Conservation (phyloP, 1,140 invertebrate species). For the Zaprionus africanus region DNA sequence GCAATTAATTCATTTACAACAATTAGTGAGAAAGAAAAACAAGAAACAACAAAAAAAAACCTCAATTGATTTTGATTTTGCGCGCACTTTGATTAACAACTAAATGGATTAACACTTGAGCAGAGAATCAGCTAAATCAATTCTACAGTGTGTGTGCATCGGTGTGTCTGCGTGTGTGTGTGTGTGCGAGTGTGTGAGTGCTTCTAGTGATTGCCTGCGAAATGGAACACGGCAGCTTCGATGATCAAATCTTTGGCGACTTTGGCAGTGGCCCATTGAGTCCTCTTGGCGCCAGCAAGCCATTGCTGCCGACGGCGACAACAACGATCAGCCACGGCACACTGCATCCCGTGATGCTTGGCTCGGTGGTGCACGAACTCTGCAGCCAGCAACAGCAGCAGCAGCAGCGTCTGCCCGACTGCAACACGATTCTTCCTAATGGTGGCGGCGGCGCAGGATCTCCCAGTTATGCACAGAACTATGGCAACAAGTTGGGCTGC, state of each 20-base stretch:
- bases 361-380: constrained; percentile 73
- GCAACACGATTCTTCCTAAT: constrained; percentile 78
- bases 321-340: constrained; percentile 41
- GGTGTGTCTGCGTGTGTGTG: constrained; percentile 12
- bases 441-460: constrained; percentile 69
- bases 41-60: not conserved
- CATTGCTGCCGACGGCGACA: constrained; percentile 80
- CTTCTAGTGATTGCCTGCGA: constrained; percentile 1
- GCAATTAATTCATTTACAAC: constrained; percentile 79
- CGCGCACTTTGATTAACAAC: constrained; percentile 58
- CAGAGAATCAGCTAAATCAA: constrained; percentile 8
- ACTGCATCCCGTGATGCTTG: constrained; percentile 88
- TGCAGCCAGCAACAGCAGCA: constrained; percentile 64
- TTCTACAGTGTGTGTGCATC: constrained; percentile 28
- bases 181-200: constrained; percentile 5
- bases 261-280: constrained; percentile 85
- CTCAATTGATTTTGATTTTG: constrained; percentile 65
- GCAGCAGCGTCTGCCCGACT: constrained; percentile 76
- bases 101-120: constrained; percentile 55
- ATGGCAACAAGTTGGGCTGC: constrained; percentile 79
- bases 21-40: constrained; percentile 43
- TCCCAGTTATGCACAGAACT: constrained; percentile 78
- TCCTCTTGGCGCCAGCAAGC: constrained; percentile 79
- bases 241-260: constrained; percentile 90
- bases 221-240: constrained; percentile 91